phyloP scores from a whole-genome alignment of 2,888 invertebrate genomes.

The Dasypolia templi region DNA sequence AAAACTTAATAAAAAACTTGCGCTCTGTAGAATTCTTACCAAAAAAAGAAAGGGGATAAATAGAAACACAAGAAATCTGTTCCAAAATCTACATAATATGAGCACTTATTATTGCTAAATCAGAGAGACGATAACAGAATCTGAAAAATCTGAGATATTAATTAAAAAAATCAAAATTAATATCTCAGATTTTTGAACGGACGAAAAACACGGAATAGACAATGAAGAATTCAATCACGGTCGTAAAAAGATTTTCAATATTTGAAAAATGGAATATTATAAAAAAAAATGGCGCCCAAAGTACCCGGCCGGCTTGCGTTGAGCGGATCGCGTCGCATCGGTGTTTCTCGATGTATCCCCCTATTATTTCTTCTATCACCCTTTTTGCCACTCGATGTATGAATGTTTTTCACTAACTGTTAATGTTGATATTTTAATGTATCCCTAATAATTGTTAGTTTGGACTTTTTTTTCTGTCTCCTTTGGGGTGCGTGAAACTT shows the following conservation, averaged over 20 bases:
- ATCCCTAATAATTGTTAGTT: conserved; percentile 75
- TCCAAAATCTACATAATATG: too few relatives aligned
- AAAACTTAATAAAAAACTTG: too few relatives aligned
- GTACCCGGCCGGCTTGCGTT: conserved; percentile 88
- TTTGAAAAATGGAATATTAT: conserved; percentile 47
- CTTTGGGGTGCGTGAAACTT: conserved; percentile 67
- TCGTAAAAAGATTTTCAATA: conserved; percentile 29
- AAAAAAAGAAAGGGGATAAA: too few relatives aligned
- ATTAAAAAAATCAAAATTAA: too few relatives aligned
- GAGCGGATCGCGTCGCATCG: conserved; percentile 87
- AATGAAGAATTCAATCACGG: conserved; percentile 38
- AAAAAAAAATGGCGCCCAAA: conserved; percentile 78
- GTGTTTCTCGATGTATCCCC: conserved; percentile 88
- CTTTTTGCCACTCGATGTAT: conserved; percentile 89
- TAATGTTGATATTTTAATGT: conserved; percentile 88
- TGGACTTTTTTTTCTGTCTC: conserved; percentile 65
- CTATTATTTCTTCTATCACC: conserved; percentile 86
- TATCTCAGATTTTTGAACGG: neutral
- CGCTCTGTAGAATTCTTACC: too few relatives aligned
- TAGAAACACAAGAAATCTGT: too few relatives aligned
- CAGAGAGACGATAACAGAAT: too few relatives aligned
- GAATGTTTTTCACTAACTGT: conserved; percentile 91
- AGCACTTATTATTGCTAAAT: too few relatives aligned
- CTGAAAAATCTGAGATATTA: too few relatives aligned
- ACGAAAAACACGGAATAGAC: neutral